Base-by-base conservation (phyloP, 1,140 invertebrate species). In the Eciton burchellii region DNA sequence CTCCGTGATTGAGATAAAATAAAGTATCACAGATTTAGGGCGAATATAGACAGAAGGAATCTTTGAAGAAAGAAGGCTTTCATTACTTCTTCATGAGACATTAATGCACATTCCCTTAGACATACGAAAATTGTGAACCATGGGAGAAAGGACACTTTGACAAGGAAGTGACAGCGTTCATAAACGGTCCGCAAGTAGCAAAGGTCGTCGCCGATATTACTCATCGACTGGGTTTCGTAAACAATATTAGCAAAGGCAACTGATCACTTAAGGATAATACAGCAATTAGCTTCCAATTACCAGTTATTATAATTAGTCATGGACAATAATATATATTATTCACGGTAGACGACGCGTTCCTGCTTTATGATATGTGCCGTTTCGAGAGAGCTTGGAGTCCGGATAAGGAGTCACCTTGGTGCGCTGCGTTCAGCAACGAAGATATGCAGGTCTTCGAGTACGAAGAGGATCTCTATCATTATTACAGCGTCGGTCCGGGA, bases 391-490 rank as follows among this genome's bases (percentile, higher is more conserved):
- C 97, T 8, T 96, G 96, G 95, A 93, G 93, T 43, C 84, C 95
- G 5, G 91, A 94, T 11, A 91, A 95, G 26, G 91, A 93, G 11
- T 97, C 96, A 8, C 95, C 96, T 0, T 97, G 97, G 97, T 97
- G 97, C 90, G 93, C 95, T 87, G 95, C 94, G 9, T 97, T 97
- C 83, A 95, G 94, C 26, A 94, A 95, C 47, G 95, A 96, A 26
- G 96, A 97, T 82, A 91, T 97, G 0, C 93, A 95, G 81, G 91
- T 96, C 1, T 76, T 98, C 43, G 97, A 98, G 89, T 98, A 97
- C 87, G 91, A 94, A 0, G 95, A 97, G 89, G 97, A 98, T 93
- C 90, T 98, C 2, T 94, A 96, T 90, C 95, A 96, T 81, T 98
- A 96, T 88, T 97, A 97, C 91, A 95, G 95, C 71, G 94, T 95